A percentile compares a stretch with the other conserved stretches of the same genome.
phyloP scores from a whole-genome alignment of 2,113 vertebrate genomes.

The Amazona vittata region DNA sequence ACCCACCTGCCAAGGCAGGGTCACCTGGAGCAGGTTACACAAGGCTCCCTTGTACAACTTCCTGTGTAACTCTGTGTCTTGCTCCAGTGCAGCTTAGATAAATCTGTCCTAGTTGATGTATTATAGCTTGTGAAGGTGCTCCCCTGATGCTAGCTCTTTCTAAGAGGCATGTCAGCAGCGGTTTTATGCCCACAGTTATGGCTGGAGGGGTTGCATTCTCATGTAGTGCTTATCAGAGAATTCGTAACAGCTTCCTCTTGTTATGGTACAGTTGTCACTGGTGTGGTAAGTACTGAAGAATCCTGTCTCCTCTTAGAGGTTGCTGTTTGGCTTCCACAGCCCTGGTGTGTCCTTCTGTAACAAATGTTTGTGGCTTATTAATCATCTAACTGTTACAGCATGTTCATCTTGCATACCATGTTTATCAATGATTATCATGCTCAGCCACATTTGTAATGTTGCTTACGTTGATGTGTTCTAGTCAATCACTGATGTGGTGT shows the following conservation, averaged over 20 bases:
- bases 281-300: background rate
- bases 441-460: background rate
- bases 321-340: background rate
- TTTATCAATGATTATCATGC: background rate
- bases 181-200: background rate
- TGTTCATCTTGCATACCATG: background rate
- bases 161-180: background rate
- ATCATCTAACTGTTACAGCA: background rate
- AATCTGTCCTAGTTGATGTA: fast-evolving
- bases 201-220: background rate
- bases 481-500: background rate
- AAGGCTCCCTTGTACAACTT: background rate
- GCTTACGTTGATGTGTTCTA: background rate
- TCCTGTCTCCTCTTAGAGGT: background rate
- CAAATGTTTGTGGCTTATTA: background rate
- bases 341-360: background rate
- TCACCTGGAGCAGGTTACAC: background rate
- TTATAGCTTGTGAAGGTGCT: background rate
- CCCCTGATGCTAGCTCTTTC: background rate
- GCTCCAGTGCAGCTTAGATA: fast-evolving
- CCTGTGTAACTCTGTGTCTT: background rate
- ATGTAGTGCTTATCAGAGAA: background rate
- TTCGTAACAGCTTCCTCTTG: background rate
- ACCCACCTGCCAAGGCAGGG: background rate
- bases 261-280: background rate